phyloP scores from a whole-genome alignment of 2,797 vertebrate species.

The Pangasius larnaudii region DNA sequence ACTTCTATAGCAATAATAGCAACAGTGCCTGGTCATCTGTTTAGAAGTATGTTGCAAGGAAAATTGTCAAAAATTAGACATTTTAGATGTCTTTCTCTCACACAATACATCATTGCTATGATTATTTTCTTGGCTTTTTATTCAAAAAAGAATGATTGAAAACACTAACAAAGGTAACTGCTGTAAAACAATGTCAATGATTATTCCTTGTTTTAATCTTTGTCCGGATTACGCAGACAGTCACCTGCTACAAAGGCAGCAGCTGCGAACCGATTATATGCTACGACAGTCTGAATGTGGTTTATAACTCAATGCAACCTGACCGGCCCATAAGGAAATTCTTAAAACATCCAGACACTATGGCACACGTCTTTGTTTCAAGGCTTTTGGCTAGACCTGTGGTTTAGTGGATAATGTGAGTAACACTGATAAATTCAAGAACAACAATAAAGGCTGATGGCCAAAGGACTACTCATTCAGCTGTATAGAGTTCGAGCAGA shows the following conservation, averaged over 20 bases:
- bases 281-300: not conserved
- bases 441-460: not conserved
- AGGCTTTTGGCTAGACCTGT: not conserved
- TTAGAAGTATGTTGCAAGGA: not conserved
- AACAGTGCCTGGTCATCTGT: not conserved
- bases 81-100: not conserved
- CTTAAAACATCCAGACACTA: not conserved
- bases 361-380: not conserved
- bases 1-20: not conserved
- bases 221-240: not conserved
- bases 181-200: conserved; percentile 26
- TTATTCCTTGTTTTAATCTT: conserved; percentile 18
- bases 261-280: conserved; percentile 2
- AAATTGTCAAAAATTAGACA: not conserved
- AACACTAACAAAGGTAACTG: not conserved
- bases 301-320: not conserved
- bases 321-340: not conserved
- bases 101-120: not conserved
- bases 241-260: conserved; percentile 27
- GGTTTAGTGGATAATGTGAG: not conserved
- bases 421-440: not conserved
- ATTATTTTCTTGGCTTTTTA: not conserved
- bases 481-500: not conserved
- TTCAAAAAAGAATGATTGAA: not conserved
- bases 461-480: not conserved